Percentiles rank a stretch among this genome's conserved stretches.
phyloP scores from a whole-genome alignment of 2,888 invertebrate species.

The Bursaphelenchus okinawaensis region DNA sequence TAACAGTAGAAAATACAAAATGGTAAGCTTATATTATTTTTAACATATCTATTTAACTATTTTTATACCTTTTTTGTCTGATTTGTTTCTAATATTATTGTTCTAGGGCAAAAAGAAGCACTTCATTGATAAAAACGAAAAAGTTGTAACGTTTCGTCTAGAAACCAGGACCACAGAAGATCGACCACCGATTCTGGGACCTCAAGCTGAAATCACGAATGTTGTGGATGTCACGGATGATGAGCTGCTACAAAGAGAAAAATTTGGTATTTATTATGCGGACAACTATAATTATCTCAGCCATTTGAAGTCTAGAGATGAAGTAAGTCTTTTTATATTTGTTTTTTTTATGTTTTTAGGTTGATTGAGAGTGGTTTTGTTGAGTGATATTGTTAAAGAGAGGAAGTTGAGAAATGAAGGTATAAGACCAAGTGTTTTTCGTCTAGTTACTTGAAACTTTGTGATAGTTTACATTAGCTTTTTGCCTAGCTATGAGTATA shows the following conservation, averaged over 20 bases:
- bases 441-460: no score
- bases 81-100: background rate
- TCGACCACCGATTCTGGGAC: background rate
- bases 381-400: no score
- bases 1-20: background rate
- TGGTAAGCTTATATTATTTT: background rate
- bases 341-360: constrained; percentile 3
- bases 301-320: constrained; percentile 69
- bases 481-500: no score
- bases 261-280: constrained; percentile 85
- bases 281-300: constrained; percentile 92
- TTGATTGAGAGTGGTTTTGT: background rate
- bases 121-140: constrained; percentile 80
- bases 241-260: constrained; percentile 64
- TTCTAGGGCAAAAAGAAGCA: constrained; percentile 29
- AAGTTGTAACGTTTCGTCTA: constrained; percentile 81
- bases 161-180: constrained; percentile 55
- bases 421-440: no score
- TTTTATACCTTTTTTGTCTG: constrained; percentile 3
- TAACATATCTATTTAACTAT: background rate
- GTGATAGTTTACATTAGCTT: no score
- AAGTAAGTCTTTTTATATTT: constrained; percentile 32
- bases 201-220: background rate
- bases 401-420: background rate
- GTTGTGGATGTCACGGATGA: constrained; percentile 14